A percentile compares a stretch with the other conserved stretches of the same genome.
Evolutionary conservation across 2,797 vertebrate genomes (phyloP).

Genomic region (Melanotaenia maccullochi): DNA sequence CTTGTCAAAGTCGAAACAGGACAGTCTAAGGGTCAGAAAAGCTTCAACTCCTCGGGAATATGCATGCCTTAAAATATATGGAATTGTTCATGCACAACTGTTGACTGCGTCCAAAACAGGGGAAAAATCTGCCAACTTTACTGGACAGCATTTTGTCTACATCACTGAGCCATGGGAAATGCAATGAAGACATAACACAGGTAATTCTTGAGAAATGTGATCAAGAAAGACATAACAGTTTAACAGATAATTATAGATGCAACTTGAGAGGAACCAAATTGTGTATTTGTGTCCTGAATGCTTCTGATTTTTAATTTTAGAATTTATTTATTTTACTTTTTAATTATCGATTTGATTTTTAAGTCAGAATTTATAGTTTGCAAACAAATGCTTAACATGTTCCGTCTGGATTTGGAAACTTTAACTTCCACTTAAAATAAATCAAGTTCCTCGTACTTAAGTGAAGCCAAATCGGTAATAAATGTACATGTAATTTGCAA

Average conservation of each 20-base stretch:
- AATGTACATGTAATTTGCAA: neutral
- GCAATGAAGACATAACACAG: slow-evolving; percentile 74
- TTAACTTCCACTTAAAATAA: neutral
- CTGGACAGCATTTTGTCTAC: slow-evolving; percentile 63
- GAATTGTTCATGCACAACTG: slow-evolving; percentile 22
- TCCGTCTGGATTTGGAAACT: slow-evolving; percentile 34
- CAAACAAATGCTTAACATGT: neutral
- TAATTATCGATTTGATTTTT: too few relatives aligned
- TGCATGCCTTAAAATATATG: slow-evolving; percentile 32
- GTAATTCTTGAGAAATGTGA: slow-evolving; percentile 55
- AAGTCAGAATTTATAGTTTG: neutral
- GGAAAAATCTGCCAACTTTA: slow-evolving; percentile 30
- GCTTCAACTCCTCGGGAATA: slow-evolving; percentile 35
- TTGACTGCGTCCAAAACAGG: slow-evolving; percentile 22
- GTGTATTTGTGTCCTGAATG: neutral
- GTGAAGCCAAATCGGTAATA: neutral
- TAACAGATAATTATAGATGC: neutral
- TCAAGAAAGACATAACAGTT: neutral
- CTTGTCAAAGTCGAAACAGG: slow-evolving; percentile 64
- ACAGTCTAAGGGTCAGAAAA: slow-evolving; percentile 30
- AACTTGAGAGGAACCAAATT: neutral
- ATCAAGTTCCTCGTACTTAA: neutral
- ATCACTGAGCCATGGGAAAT: slow-evolving; percentile 58
- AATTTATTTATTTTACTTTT: neutral
- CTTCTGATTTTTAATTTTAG: neutral